These are phyloP conservation scores for Leptogaster cylindrica DNA, from an alignment of 2,888 invertebrate genomes.

Conservation along the genomic window DNA sequence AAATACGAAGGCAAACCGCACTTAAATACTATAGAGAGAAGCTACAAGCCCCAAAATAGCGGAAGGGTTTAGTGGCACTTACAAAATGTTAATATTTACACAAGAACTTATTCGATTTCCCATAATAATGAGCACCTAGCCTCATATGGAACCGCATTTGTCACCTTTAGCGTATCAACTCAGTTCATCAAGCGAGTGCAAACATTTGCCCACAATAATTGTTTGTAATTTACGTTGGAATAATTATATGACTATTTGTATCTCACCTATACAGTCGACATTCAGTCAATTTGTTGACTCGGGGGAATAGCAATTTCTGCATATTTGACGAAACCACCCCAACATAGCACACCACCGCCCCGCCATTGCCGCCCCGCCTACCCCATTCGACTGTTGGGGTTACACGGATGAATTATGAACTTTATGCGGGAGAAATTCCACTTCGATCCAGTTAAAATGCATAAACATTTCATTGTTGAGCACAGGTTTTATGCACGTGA, in stretches of 20 bases:
- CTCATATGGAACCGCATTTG: conserved; percentile 2
- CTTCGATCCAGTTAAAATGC: background rate
- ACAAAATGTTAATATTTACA: too few species aligned
- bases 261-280: background rate
- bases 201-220: conserved; percentile 24
- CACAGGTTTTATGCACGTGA: too few species aligned
- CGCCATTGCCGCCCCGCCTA: background rate
- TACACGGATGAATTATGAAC: conserved; percentile 31
- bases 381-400: background rate
- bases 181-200: conserved; percentile 2
- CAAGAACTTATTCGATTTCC: too few species aligned
- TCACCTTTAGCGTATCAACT: conserved; percentile 9
- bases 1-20: too few species aligned
- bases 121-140: too few species aligned
- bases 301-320: conserved; percentile 14
- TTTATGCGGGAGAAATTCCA: conserved; percentile 2
- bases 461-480: conserved; percentile 25
- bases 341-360: background rate
- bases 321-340: conserved; percentile 7
- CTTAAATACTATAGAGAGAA: too few species aligned
- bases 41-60: too few species aligned
- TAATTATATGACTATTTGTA: conserved; percentile 8
- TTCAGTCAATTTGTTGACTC: background rate
- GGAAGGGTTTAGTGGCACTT: too few species aligned
- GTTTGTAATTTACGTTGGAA: background rate